Conservation (phyloP, 2,797 vertebrate species). For the Peromyscus aztecus region DNA sequence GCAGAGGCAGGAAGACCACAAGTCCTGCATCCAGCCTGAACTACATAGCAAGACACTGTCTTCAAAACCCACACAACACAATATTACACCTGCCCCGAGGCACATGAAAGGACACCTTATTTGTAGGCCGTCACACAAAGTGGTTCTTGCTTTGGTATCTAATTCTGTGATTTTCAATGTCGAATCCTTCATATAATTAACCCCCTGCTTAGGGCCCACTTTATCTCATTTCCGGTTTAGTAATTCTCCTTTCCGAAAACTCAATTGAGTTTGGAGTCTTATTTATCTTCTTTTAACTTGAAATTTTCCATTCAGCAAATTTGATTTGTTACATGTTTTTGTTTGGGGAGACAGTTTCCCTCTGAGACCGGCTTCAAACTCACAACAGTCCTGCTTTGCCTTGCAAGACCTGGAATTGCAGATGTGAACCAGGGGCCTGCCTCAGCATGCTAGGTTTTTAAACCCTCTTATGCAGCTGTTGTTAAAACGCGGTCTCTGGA, state of each 20-base stretch:
- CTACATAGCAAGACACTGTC: neutral
- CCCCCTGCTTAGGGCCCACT: neutral
- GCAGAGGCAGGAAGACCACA: neutral
- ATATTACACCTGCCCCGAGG: neutral
- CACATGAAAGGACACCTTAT: neutral
- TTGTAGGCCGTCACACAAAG: neutral
- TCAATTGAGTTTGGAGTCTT: conserved; percentile 22
- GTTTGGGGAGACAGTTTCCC: neutral
- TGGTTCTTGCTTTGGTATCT: neutral
- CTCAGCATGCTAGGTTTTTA: neutral
- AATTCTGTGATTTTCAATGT: neutral
- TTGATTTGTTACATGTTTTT: neutral
- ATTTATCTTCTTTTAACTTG: conserved; percentile 7
- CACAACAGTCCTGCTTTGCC: neutral
- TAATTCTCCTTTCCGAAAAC: conserved; percentile 7
- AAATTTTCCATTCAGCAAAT: conserved; percentile 28
- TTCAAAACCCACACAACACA: neutral
- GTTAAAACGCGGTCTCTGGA: neutral
- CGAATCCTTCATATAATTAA: neutral
- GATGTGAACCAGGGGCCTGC: neutral
- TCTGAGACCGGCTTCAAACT: neutral
- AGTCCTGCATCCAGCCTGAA: neutral
- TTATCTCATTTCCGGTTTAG: neutral
- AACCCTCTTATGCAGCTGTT: neutral
- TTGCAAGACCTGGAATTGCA: neutral